Evolutionary conservation across 2,113 vertebrate genomes (phyloP).

Genomic region (Gadus macrocephalus): DNA sequence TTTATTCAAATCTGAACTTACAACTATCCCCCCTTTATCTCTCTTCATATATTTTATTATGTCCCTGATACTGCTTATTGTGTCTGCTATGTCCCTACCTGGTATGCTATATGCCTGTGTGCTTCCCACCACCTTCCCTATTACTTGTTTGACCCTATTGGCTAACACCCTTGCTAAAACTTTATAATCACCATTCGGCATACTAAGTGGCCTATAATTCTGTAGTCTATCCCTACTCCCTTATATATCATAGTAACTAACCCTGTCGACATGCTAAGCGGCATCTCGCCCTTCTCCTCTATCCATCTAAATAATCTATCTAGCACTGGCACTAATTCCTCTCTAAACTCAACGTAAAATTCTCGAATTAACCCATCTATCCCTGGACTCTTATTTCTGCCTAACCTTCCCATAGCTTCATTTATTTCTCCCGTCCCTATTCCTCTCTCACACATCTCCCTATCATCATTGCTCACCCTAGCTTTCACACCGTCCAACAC

Average conservation of each 20-base stretch:
- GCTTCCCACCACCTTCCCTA: neutral
- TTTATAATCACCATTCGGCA: neutral
- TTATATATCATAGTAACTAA: neutral
- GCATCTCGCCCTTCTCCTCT: neutral
- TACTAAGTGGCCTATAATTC: neutral
- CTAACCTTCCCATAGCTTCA: neutral
- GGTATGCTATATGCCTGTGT: no score
- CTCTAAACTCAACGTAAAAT: neutral
- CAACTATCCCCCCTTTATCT: neutral
- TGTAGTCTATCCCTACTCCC: neutral
- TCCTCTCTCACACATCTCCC: neutral
- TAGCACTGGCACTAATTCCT: no score
- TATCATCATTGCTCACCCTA: neutral
- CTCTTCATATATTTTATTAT: neutral
- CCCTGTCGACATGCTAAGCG: neutral
- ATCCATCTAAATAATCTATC: no score
- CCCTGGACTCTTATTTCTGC: neutral
- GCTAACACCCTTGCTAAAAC: neutral
- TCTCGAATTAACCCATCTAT: neutral
- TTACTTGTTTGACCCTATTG: neutral
- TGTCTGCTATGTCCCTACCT: no score
- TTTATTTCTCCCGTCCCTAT: neutral
- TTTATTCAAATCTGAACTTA: neutral
- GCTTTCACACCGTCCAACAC: neutral
- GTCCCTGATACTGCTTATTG: neutral